Evolutionary conservation across 2,888 invertebrate species (phyloP), one percentile per base, ranked within the genome.

Genomic region (Branchipolynoe longqiensis): DNA sequence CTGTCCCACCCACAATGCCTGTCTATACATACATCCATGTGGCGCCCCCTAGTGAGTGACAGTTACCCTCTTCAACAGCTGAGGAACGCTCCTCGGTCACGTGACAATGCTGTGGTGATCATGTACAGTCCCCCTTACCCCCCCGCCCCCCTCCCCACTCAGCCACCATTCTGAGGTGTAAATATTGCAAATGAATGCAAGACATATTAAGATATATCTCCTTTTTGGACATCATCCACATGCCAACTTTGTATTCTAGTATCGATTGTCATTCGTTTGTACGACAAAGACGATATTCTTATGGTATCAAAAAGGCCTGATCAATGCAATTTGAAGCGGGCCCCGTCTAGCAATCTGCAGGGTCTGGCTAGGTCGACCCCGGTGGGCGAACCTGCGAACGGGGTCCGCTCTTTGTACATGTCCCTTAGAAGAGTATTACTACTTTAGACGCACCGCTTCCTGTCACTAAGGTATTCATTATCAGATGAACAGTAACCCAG

Each of bases 271-370:
- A 69, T 69, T 69, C 69, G 38, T 69, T 69, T 69, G 33, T 69
- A 69, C 38, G 69, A 69, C 69, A n/a, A 69, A 69, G 38, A 69
- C 22, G 69, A 38, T 69, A 33, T 69, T 69, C 69, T 38, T 69
- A 69, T 69, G 69, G 69, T 69, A 69, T 33, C 69, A 69, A 69
- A 69, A 69, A n/a, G n/a, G 69, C 69, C 69, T 69, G 69, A 69
- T 69, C 69, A 69, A 69, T 69, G 69, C 69, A 69, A 69, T 69
- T 33, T 69, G 38, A 22, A 69, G 38, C 33, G 25, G 31, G 22
- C 2, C 25, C 31, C 28, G 31, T n/a, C n/a, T n/a, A n/a, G n/a
- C n/a, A n/a, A n/a, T n/a, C n/a, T n/a, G n/a, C n/a, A n/a, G n/a
- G n/a, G n/a, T n/a, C n/a, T 14, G 28, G 25, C 12, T 62, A 62